These are phyloP conservation scores for Andricus grossulariae DNA, from an alignment of 1,140 invertebrate genomes.

Conservation along the genomic window DNA sequence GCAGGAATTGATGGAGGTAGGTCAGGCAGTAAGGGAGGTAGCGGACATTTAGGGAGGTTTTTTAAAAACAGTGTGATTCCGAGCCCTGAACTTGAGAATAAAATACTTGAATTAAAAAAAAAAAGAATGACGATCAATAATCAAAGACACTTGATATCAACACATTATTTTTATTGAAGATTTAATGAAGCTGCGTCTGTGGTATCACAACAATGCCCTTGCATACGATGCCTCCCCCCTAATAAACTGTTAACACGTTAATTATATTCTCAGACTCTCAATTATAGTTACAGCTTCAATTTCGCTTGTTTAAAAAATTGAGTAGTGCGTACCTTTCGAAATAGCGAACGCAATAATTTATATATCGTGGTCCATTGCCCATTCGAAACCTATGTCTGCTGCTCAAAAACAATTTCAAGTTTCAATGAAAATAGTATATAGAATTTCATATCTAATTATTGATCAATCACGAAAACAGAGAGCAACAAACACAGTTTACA, in stretches of 20 bases:
- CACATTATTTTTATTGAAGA: slow-evolving; percentile 63
- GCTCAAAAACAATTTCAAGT: slow-evolving; percentile 12
- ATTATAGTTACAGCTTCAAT: slow-evolving; percentile 49
- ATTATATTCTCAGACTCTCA: slow-evolving; percentile 41
- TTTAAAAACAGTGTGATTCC: no score
- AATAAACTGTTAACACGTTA: slow-evolving; percentile 46
- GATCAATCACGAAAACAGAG: neutral
- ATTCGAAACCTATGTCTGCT: slow-evolving; percentile 40
- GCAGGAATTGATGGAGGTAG: no score
- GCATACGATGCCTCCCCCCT: slow-evolving; percentile 60
- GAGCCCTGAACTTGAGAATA: no score
- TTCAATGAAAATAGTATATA: slow-evolving; percentile 32
- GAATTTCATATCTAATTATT: neutral
- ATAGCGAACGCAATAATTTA: slow-evolving; percentile 46
- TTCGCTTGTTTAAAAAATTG: slow-evolving; percentile 45
- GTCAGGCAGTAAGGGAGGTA: no score
- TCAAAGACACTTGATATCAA: slow-evolving; percentile 59
- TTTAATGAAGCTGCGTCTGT: slow-evolving; percentile 69
- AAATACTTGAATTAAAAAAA: no score
- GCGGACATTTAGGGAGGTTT: no score
- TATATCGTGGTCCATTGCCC: slow-evolving; percentile 57
- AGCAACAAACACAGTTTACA: slow-evolving; percentile 25
- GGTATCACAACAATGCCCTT: slow-evolving; percentile 70
- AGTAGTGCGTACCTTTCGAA: slow-evolving; percentile 49
- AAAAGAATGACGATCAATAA: slow-evolving; percentile 33